phyloP scores from a whole-genome alignment of 2,797 vertebrate species.

The Gobio occitaniae region DNA sequence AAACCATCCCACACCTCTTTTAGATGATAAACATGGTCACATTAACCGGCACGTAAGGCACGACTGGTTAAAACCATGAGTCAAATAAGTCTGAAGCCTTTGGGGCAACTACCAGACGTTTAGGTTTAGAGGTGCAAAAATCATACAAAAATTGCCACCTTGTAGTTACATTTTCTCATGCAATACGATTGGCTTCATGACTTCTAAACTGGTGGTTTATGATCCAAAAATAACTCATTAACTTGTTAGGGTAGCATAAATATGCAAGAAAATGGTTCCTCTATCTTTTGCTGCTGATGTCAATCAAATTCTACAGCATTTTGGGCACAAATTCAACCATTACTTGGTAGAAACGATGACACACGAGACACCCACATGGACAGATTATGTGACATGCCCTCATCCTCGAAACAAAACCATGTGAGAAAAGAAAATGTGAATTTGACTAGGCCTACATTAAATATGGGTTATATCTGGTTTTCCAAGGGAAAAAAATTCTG shows the following conservation, averaged over 20 bases:
- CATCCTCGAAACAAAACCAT: constrained; percentile 1
- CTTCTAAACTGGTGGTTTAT: not conserved
- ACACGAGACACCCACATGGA: not conserved
- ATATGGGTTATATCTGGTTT: not conserved
- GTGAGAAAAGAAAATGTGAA: not conserved
- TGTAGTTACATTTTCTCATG: not conserved
- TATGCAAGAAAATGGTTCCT: not conserved
- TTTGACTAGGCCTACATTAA: not conserved
- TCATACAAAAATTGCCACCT: not conserved
- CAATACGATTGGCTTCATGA: not conserved
- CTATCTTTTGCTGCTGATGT: not conserved
- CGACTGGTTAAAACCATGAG: not conserved
- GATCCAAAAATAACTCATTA: not conserved
- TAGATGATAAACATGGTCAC: not conserved
- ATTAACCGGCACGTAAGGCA: not conserved
- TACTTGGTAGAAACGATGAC: not conserved
- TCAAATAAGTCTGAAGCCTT: not conserved
- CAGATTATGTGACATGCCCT: not conserved
- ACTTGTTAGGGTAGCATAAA: not conserved
- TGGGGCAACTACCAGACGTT: not conserved
- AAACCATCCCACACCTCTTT: not conserved
- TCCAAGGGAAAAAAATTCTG: not conserved
- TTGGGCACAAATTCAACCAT: not conserved
- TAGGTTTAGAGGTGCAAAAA: not conserved
- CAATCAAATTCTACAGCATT: not conserved